These are phyloP conservation scores for Cephus pulcher DNA, from an alignment of 2,888 invertebrate species.

Conservation along the genomic window DNA sequence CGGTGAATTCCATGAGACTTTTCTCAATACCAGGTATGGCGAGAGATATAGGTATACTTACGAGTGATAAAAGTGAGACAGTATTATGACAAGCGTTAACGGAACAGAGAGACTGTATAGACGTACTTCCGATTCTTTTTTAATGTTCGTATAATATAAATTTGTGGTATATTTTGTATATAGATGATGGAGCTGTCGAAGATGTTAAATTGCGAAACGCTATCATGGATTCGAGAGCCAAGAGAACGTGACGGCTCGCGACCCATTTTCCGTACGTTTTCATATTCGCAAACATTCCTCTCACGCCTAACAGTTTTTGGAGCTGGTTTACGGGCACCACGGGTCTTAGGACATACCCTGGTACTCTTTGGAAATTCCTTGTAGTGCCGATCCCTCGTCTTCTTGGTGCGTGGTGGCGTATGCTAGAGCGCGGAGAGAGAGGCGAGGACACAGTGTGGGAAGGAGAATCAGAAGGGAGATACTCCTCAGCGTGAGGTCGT, in stretches of 20 bases:
- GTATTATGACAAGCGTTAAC: neutral
- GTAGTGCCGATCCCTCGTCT: too few relatives aligned
- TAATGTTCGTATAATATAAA: neutral
- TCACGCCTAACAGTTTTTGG: neutral
- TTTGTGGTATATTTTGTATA: neutral
- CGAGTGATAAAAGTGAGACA: neutral
- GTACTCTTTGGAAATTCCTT: neutral
- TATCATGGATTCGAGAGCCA: neutral
- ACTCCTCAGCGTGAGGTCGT: neutral
- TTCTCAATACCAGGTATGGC: conserved; percentile 19
- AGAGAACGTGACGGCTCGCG: conserved; percentile 35
- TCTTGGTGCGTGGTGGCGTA: too few relatives aligned
- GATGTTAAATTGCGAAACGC: neutral
- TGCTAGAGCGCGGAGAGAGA: too few relatives aligned
- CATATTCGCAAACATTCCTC: conserved; percentile 11
- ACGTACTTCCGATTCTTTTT: neutral
- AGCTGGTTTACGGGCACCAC: neutral
- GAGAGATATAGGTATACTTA: neutral
- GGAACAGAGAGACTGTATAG: neutral
- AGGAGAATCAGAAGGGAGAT: neutral
- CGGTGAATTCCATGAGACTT: conserved; percentile 30
- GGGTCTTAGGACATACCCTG: neutral
- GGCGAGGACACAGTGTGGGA: neutral
- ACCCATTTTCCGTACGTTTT: conserved; percentile 33
- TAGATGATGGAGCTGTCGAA: neutral